Base-by-base conservation (phyloP, 2,888 invertebrate genomes). In the Dasysyrphus albostriatus region DNA sequence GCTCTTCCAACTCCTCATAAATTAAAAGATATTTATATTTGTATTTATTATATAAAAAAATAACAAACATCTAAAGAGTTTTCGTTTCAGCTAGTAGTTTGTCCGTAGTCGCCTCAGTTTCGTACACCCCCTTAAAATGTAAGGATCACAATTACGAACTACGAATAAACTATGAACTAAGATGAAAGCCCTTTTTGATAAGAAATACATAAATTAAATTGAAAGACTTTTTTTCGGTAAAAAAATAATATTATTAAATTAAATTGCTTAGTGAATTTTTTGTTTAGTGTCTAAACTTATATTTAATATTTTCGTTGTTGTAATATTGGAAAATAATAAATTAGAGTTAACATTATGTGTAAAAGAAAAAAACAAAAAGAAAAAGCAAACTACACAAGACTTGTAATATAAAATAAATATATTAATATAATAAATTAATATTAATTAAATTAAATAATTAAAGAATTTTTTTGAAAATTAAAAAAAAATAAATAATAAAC, bases 211-310 rank as follows among this genome's bases (percentile, higher is more conserved):
- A 49, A 82, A 67, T 44, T 83, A 47, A 83, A 83, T 75, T 70
- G 74, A 84, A 84, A 84, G 72, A 76, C 79, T 83, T 83, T 7
- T 39, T 58, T 80, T 84, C 65, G 59, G 32, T 80, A 72, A 12
- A 12, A 47, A 7, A 12, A 65, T 14, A 47, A 59, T 59, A 78
- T 14, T 16, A 32, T 2, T 24, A 54, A 49, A 29, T 42, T 39
- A 37, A 84, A 76, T 76, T 65, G 80, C 81, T 84, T 84, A 84
- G 84, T 80, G 42, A 84, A 80, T 80, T 75, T 34, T 69, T 79
- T 42, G 47, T 75, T 73, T 19, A 49, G 34, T 67, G 67, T 67
- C 42, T 44, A 47, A 81, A 74, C 54, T 49, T 34, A 70, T 56
- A 75, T 69, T 51, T 39, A 59, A 39, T 29, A 44, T 67, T 65